phyloP scores from a whole-genome alignment of 1,140 invertebrate genomes.

The Scaptodrosophila lebanonensis region DNA sequence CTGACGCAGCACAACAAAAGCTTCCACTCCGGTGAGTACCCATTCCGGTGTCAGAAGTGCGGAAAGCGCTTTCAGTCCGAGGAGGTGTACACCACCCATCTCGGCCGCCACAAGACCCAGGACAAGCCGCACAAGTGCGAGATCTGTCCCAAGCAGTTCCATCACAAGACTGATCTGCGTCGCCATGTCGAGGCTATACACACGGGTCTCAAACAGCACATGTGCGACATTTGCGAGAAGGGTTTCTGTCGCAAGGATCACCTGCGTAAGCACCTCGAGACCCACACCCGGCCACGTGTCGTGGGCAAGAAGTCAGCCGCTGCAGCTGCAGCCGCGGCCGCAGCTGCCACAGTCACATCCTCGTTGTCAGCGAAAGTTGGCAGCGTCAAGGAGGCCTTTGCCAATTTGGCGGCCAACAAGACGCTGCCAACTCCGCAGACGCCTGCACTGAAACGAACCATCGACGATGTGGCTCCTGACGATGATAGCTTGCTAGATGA shows the following conservation, averaged over 20 bases:
- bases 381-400: no score
- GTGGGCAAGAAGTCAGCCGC: conserved; percentile 60
- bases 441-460: conserved; percentile 24
- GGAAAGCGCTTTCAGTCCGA: conserved; percentile 88
- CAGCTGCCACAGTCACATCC: not conserved
- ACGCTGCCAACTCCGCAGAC: no score
- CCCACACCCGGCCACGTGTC: conserved; percentile 81
- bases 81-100: conserved; percentile 83
- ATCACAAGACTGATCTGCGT: conserved; percentile 93
- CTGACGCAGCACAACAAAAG: conserved; percentile 93
- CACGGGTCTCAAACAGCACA: conserved; percentile 88
- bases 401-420: no score
- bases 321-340: conserved; percentile 15
- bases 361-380: no score
- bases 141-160: conserved; percentile 91
- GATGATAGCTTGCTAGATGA: conserved; percentile 57
- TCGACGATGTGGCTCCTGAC: conserved; percentile 56
- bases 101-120: conserved; percentile 84
- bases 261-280: conserved; percentile 94
- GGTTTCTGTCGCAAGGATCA: conserved; percentile 96
- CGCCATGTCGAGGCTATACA: conserved; percentile 90
- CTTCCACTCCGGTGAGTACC: conserved; percentile 90
- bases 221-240: conserved; percentile 89
- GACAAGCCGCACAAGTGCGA: conserved; percentile 94
- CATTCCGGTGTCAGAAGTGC: conserved; percentile 89